Conservation (phyloP, 2,888 invertebrate species). For the Volucella inflata region DNA sequence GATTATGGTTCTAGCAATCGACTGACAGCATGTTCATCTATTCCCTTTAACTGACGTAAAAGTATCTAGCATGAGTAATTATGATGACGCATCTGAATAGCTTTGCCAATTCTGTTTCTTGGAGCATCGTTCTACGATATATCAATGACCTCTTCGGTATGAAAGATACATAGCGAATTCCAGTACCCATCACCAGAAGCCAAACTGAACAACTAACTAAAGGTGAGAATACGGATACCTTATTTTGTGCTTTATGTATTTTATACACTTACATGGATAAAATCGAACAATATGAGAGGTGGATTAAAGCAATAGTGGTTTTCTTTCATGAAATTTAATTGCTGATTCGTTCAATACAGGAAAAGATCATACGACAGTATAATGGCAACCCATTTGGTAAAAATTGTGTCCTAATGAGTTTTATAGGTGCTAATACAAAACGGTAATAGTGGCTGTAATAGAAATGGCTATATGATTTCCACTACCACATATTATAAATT, state of each 20-base stretch:
- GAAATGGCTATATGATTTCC: background rate
- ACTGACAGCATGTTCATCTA: background rate
- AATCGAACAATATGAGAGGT: constrained; percentile 2
- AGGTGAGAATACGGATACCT: background rate
- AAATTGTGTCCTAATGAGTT: constrained; percentile 43
- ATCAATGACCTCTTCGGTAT: background rate
- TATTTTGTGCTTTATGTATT: constrained; percentile 7
- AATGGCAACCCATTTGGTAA: constrained; percentile 18
- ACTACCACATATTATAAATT: constrained; percentile 14
- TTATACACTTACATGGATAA: background rate
- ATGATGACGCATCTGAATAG: constrained; percentile 24
- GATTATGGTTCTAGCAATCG: too few relatives aligned
- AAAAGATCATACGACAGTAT: background rate
- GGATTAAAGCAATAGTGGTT: background rate
- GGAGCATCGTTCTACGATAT: background rate
- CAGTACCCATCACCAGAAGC: constrained; percentile 36
- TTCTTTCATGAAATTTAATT: constrained; percentile 31
- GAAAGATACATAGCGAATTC: constrained; percentile 3
- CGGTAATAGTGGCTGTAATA: constrained; percentile 2
- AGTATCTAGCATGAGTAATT: constrained; percentile 15
- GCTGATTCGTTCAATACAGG: constrained; percentile 4
- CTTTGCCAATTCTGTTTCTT: constrained; percentile 26
- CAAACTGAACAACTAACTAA: background rate
- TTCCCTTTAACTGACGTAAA: background rate
- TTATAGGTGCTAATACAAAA: constrained; percentile 19